Base-by-base conservation (phyloP, 37 sponge, comb jelly and placozoan species). In the Agelas oroides region DNA sequence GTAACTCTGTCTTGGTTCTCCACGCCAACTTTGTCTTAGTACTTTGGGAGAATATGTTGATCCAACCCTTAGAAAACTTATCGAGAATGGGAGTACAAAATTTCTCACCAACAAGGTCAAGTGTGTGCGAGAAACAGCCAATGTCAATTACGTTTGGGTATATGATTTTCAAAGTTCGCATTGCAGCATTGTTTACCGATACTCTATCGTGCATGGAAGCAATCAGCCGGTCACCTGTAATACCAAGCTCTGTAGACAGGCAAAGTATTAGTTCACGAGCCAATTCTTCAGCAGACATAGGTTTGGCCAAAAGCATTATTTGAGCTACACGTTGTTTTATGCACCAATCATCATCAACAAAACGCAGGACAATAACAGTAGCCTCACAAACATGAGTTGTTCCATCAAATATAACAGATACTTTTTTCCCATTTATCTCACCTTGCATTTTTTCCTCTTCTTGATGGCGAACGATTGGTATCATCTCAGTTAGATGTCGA, bases 51-150 rank as follows among this genome's bases (percentile, higher is more conserved):
- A 84, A 84, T 23, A 84, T 15, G 27, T 8, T 16, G 12, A 73
- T 63, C 84, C 67, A 84, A 21, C 28, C 6, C 41, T 63, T 75
- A 54, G 25, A 40, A 66, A 85, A 85, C 59, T 85, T 37, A 46
- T 41, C 58, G 39, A 79, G 63, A 3, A 64, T 65, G 32, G 79
- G 79, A 2, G 63, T 37, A 1, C 63, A 0, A n/a, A 79, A 65
- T 11, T 79, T 61, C 1, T 65, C 67, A 1, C 79, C 67, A 19
- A 79, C 46, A 8, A 35, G 79, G 66, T 79, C 60, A 24, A 79
- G 24, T 46, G 58, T 68, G 57, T 80, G 81, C 1, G 70, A 80
- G 33, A 68, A 68, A 30, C 81, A 80, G 3, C 81, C 79, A 30
- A 79, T 79, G 31, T 79, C 79, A 21, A 79, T 5, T 5, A 64